Conservation (phyloP, 2,888 invertebrate genomes). For the Merodon equestris region DNA sequence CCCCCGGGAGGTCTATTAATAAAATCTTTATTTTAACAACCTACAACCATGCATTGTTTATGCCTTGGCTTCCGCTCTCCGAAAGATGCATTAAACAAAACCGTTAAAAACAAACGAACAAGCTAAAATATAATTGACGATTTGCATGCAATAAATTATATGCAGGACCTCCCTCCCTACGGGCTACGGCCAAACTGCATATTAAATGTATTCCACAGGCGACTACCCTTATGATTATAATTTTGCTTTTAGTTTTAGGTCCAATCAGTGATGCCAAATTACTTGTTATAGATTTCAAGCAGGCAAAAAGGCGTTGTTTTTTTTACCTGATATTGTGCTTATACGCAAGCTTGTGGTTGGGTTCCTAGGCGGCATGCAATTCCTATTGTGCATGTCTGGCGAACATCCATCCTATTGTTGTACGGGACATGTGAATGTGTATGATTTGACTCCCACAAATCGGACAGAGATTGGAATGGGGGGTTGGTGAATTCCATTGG, state of each 20-base stretch:
- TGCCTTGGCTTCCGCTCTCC: neutral
- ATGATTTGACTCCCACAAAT: too few relatives aligned
- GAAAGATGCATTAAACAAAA: neutral
- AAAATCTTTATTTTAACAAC: conserved; percentile 19
- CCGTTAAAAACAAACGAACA: conserved; percentile 25
- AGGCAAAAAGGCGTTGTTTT: too few relatives aligned
- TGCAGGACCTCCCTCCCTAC: too few relatives aligned
- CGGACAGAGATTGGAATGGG: too few relatives aligned
- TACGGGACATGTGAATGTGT: too few relatives aligned
- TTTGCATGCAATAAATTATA: conserved; percentile 60
- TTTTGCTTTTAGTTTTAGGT: too few relatives aligned
- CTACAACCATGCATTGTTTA: conserved; percentile 21
- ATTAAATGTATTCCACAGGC: neutral
- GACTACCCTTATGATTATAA: too few relatives aligned
- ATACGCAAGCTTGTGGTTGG: too few relatives aligned
- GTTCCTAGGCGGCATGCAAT: conserved; percentile 33
- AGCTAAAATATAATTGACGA: conserved; percentile 51
- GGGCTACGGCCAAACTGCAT: neutral
- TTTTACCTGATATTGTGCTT: too few relatives aligned
- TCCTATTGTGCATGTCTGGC: conserved; percentile 1
- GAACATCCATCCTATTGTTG: too few relatives aligned
- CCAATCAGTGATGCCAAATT: neutral
- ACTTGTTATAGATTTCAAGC: too few relatives aligned
- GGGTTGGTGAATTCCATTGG: neutral
- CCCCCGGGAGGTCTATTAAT: conserved; percentile 3